Base-by-base conservation (phyloP, 2,888 invertebrate species). In the Ectemnius cavifrons region DNA sequence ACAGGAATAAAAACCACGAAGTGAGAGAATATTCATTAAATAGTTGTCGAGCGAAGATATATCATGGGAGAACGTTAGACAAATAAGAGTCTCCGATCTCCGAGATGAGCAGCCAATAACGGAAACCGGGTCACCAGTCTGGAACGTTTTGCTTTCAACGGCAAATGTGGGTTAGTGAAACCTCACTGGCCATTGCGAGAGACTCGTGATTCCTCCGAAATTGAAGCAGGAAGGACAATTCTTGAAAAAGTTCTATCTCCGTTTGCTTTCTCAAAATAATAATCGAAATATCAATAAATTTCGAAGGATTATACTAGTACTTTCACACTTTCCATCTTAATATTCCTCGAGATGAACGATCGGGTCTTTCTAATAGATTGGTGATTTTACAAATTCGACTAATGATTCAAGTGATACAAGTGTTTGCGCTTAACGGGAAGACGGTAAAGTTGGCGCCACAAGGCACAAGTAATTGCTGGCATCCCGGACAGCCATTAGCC, bases 81-180 rank as follows among this genome's bases (percentile, higher is more conserved):
- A 71, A 75, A 77, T 52, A 61, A 8, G 63, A 63, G 66, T 77
- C 46, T 63, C 27, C 66, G 67, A 72, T 78, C 61, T 27, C 60
- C 76, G 58, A 80, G 72, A 78, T 75, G 79, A 78, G 60, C 64
- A 28, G 63, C 65, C 66, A 68, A 76, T 73, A 85, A 77, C 83
- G 67, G 81, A 87, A 90, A 89, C 83, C 82, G 84, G 91, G 90
- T 88, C 89, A 88, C 77, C 82, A 79, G 84, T 87, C 85, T 82
- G 85, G 85, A 86, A 87, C 88, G 89, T 90, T 90, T 90, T 89
- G 87, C 90, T 90, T 90, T 90, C 89, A 89, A 87, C 88, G 86
- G 79, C 77, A 74, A 86, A 91, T 90, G 89, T 91, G 89, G 90
- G 90, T 91, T 91, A 90, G 90, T 91, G 90, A 91, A 91, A 91